phyloP scores from a whole-genome alignment of 2,888 invertebrate species.

The Resseliella maxima region DNA sequence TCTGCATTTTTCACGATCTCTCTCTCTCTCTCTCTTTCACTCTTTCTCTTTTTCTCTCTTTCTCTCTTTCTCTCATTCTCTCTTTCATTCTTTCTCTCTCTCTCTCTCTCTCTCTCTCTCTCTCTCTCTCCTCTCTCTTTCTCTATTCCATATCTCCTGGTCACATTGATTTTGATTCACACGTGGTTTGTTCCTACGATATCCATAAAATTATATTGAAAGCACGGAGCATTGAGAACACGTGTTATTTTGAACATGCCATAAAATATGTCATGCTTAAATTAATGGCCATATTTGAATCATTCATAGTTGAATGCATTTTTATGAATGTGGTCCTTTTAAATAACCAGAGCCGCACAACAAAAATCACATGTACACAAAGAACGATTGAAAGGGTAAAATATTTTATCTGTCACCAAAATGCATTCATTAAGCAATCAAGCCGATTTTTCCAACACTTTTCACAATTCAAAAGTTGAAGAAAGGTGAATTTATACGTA shows the following conservation, averaged over 20 bases:
- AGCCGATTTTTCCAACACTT: not conserved
- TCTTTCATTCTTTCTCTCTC: too few species aligned
- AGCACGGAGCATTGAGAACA: not conserved
- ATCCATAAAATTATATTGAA: constrained; percentile 31
- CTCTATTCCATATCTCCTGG: not conserved
- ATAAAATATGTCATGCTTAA: constrained; percentile 55
- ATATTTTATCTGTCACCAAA: constrained; percentile 39
- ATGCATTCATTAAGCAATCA: not conserved
- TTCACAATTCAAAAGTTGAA: not conserved
- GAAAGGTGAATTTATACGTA: not conserved
- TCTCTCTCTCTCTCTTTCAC: not conserved
- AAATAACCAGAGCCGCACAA: too few species aligned
- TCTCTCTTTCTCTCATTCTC: not conserved
- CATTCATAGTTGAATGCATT: constrained; percentile 49
- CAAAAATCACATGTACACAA: too few species aligned
- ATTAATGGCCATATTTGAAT: constrained; percentile 49
- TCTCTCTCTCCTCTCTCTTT: not conserved
- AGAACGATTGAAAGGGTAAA: not conserved
- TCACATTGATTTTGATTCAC: not conserved
- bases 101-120: not conserved
- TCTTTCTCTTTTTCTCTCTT: not conserved
- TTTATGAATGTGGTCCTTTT: not conserved
- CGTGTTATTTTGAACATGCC: constrained; percentile 47
- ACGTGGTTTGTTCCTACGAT: constrained; percentile 51
- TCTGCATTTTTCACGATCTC: too few species aligned